Conservation (phyloP, 2,888 invertebrate genomes). For the Alitta virens region DNA sequence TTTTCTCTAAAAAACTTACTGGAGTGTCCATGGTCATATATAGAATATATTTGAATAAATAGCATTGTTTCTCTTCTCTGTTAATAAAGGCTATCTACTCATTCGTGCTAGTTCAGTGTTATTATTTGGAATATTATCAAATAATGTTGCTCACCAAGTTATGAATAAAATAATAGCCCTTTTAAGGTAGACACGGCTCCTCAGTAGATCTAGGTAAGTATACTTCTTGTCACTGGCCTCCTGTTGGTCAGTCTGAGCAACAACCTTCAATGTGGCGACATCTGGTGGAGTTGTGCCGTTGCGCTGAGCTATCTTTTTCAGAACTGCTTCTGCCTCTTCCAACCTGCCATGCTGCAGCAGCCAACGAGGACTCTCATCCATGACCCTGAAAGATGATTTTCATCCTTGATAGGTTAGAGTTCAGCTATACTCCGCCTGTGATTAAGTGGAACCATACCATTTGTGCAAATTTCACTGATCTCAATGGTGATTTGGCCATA, state of each 20-base stretch:
- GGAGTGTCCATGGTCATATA: too few relatives aligned
- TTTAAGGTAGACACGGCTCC: background rate
- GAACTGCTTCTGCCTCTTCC: conserved; percentile 13
- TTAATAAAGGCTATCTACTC: too few relatives aligned
- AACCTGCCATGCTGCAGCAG: conserved; percentile 8
- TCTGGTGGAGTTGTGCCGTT: background rate
- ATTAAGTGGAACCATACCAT: too few relatives aligned
- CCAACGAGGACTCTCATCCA: conserved; percentile 22
- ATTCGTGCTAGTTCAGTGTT: too few relatives aligned
- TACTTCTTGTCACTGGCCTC: background rate
- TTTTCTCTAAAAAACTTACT: too few relatives aligned
- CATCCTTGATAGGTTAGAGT: too few relatives aligned
- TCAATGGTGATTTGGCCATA: too few relatives aligned
- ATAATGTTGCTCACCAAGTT: conserved; percentile 2
- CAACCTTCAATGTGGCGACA: background rate
- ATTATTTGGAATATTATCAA: too few relatives aligned
- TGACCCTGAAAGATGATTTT: conserved; percentile 3
- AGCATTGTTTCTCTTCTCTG: too few relatives aligned
- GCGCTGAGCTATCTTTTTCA: conserved; percentile 10
- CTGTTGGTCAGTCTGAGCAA: background rate
- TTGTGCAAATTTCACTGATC: too few relatives aligned
- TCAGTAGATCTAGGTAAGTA: conserved; percentile 5
- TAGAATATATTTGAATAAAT: too few relatives aligned
- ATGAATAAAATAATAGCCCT: conserved; percentile 1
- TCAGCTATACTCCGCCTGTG: too few relatives aligned